Evolutionary conservation across 2,797 vertebrate species (phyloP), one percentile per base, ranked within the genome.

Genomic region (Mormyrus proboscirostris): DNA sequence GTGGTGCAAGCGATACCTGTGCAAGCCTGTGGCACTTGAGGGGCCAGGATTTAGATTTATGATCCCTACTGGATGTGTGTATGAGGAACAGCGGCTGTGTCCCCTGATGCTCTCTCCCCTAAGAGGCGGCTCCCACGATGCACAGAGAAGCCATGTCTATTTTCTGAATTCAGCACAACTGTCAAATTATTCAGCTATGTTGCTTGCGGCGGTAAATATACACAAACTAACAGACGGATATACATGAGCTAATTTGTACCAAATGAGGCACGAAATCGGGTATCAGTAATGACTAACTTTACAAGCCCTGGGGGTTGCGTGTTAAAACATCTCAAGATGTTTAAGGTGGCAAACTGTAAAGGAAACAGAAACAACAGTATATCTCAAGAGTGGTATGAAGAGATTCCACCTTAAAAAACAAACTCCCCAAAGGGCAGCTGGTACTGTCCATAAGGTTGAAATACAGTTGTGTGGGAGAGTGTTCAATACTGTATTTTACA

Each of bases 1-100:
- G 41, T 88, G 51, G 57, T 84, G 47, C 38, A 47, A 65, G 44
- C 19, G 89, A 89, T 51, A 89, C 83, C 89, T 89, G 3, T 89
- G 79, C 49, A n/a, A 57, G 44, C 82, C 65, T 25, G 41, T 22
- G 25, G 33, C 89, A 41, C 65, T 5, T 5, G 9, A 33, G 82
- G 82, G 59, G 84, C 76, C 73, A 79, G 5, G 73, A 79, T 85
- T 86, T 69, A 47, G 69, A 29, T 49, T 44, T 73, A 90, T 89
- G 73, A 90, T 87, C n/a, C 33, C 25, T 12, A 4, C 25, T 14
- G 12, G 62, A 86, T 38, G 51, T 9, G 33, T 51, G 51, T 73
- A 87, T 65, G 44, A 29, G 53, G 19, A 57, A 62, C 29, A 22
- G 3, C 33, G 50, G 57, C 50, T 12, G 47, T 41, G 38, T 62